Base-by-base conservation (phyloP, 2,113 vertebrate genomes). In the Dascyllus trimaculatus region DNA sequence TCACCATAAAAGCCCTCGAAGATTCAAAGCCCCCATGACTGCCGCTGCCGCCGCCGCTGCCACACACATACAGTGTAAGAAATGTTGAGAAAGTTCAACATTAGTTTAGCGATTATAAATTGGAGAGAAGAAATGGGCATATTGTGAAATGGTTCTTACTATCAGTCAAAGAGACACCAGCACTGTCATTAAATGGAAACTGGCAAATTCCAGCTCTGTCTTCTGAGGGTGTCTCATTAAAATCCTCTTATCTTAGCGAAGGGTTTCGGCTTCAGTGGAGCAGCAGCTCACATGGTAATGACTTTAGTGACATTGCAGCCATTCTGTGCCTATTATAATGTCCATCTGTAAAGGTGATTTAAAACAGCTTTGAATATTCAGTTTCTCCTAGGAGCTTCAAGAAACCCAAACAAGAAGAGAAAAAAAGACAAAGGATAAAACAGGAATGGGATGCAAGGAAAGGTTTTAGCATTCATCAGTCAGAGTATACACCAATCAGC, bases 211-310 rank as follows among this genome's bases (percentile, higher is more conserved):
- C n/a, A 72, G 32, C 75, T 79, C 66, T 81, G 70, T 64, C 81
- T 83, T 82, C 73, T 40, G 71, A 87, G 80, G 70, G 56, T 3
- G 72, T 85, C 85, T 91, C 85, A 89, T 91, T 91, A 84, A 91
- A 90, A 86, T 73, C 81, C 64, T 87, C 72, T 88, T 88, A 87
- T 93, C 85, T 74, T 54, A 43, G 71, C 17, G 65, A 78, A 63
- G 49, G 25, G 46, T 85, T 88, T 87, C 43, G 3, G 80, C 81
- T 84, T 84, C 82, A 82, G 81, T 60, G 77, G 69, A 89, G 86
- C 73, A 78, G 82, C 82, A 54, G 72, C 73, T 60, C 46, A 40
- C 69, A 21, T 18, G 59, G 70, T 87, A 82, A 88, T 72, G 80
- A 80, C 77, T 90, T 78, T 24, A 53, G 70, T 63, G 80, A 82